Percentiles rank a stretch among this genome's conserved stretches.
Evolutionary conservation across 2,797 vertebrate species (phyloP).

Genomic region (Channa striata): DNA sequence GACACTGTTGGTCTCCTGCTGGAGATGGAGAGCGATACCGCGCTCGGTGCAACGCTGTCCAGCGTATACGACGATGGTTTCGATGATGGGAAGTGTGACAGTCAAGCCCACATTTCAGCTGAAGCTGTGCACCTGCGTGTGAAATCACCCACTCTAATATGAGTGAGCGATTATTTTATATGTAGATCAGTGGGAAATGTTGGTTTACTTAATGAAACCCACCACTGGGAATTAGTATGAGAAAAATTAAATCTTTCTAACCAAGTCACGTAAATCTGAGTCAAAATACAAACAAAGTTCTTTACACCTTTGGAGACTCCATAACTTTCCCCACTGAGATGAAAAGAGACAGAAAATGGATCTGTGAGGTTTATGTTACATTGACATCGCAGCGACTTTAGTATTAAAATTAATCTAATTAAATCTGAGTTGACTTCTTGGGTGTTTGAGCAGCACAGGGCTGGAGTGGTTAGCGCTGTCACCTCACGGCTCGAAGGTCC

Average conservation of each 20-base stretch:
- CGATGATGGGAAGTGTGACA: not conserved
- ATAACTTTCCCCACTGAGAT: not conserved
- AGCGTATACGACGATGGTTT: not conserved
- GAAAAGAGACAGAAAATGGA: not conserved
- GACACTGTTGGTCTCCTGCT: not conserved
- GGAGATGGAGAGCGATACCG: conserved; percentile 17
- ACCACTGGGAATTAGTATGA: conserved; percentile 20
- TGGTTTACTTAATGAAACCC: conserved; percentile 20
- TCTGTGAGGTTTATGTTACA: conserved; percentile 1
- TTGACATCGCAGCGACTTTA: conserved; percentile 20
- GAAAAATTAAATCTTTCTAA: conserved; percentile 14
- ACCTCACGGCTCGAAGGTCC: no score
- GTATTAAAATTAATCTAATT: conserved; percentile 1
- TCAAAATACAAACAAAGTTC: conserved; percentile 19
- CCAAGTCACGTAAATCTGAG: conserved; percentile 18
- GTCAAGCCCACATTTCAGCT: conserved; percentile 23
- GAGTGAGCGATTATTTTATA: conserved; percentile 6
- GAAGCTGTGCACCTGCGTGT: conserved; percentile 29
- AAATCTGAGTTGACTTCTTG: conserved; percentile 3
- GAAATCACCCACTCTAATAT: conserved; percentile 13
- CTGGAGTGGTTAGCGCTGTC: no score
- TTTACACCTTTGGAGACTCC: conserved; percentile 1
- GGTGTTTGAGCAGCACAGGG: not conserved
- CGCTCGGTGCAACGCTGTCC: not conserved
- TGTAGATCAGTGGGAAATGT: conserved; percentile 7